A percentile compares a stretch with the other conserved stretches of the same genome.
Conservation (phyloP, 2,113 vertebrate species). For the Solea senegalensis region DNA sequence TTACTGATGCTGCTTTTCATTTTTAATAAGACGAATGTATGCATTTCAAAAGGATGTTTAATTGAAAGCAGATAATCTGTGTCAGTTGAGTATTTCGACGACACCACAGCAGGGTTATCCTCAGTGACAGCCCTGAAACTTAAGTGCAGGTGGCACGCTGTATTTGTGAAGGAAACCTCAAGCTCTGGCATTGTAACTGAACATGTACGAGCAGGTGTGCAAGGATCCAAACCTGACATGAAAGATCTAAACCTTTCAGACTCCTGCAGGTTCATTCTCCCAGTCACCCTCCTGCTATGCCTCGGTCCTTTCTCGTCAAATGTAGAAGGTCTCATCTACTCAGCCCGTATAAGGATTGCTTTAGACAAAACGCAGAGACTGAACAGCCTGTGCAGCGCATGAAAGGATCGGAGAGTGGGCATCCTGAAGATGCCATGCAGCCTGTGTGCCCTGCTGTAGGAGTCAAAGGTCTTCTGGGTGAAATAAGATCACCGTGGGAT, state of each 20-base stretch:
- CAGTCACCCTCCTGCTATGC: constrained; percentile 66
- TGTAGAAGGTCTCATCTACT: constrained; percentile 64
- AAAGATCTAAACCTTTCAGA: constrained; percentile 31
- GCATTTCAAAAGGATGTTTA: neutral
- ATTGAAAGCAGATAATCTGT: constrained; percentile 1
- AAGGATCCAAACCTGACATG: constrained; percentile 28
- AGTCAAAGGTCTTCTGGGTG: constrained; percentile 11
- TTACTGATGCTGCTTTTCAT: constrained; percentile 5
- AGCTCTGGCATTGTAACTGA: constrained; percentile 77
- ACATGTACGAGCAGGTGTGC: constrained; percentile 70
- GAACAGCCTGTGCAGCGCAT: neutral
- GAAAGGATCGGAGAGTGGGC: neutral
- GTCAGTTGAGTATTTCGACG: constrained; percentile 40
- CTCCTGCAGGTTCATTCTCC: constrained; percentile 29
- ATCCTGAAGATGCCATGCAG: neutral
- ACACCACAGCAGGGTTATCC: constrained; percentile 47
- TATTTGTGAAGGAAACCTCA: constrained; percentile 77
- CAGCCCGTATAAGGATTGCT: constrained; percentile 4
- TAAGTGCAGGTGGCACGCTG: constrained; percentile 65
- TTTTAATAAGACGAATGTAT: neutral
- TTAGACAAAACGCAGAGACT: neutral
- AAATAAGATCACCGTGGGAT: constrained; percentile 11
- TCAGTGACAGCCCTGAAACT: constrained; percentile 37
- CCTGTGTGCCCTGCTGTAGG: neutral
- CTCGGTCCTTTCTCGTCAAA: constrained; percentile 81